Percentiles rank a stretch among this genome's conserved stretches.
Conservation (phyloP, 2,797 vertebrate species). For the Sebastes hubbsi region DNA sequence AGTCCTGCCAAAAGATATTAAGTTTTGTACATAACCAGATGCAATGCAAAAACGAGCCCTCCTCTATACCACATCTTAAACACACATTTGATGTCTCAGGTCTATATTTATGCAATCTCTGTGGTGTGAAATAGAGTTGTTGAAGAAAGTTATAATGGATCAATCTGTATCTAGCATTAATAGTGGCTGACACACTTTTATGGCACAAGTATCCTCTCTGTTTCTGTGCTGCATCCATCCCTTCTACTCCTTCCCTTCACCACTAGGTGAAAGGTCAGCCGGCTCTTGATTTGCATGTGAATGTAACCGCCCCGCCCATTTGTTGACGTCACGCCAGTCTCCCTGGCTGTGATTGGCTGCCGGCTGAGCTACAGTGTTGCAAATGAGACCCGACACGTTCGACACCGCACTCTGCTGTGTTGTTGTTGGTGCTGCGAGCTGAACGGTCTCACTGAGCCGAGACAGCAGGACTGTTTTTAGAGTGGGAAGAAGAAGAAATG, state of each 20-base stretch:
- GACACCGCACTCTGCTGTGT: background rate
- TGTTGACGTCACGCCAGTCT: constrained; percentile 11
- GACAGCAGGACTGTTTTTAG: background rate
- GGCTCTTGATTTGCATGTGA: background rate
- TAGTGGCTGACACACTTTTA: no score
- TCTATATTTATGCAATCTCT: no score
- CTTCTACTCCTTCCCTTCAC: background rate
- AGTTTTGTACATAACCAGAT: no score
- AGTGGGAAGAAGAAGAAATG: constrained; percentile 54
- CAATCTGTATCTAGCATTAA: no score
- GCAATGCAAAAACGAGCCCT: no score
- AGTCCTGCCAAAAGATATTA: no score
- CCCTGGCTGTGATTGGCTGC: constrained; percentile 67
- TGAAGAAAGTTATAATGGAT: no score
- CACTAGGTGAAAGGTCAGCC: constrained; percentile 31
- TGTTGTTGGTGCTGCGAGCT: background rate
- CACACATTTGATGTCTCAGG: no score
- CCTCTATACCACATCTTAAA: no score
- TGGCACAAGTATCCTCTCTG: background rate
- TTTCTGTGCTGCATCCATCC: background rate
- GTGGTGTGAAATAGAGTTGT: no score
- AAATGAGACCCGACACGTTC: background rate
- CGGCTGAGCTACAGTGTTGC: background rate
- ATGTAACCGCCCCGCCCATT: constrained; percentile 35
- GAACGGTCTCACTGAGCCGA: background rate